Evolutionary conservation across 2,113 vertebrate species (phyloP).

Genomic region (Cyanoderma ruficeps): DNA sequence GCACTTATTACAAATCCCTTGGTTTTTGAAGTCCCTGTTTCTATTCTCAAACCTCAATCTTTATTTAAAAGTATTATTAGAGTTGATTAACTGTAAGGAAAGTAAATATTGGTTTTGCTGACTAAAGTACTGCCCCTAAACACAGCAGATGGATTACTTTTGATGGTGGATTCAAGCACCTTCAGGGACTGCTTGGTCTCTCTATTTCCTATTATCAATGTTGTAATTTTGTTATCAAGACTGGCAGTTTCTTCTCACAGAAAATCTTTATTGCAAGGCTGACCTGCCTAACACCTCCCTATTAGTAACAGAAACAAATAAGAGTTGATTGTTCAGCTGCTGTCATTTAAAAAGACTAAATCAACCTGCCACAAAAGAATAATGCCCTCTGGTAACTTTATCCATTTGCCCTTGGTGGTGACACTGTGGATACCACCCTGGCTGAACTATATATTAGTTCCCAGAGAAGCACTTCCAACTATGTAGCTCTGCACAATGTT

Average conservation of each 20-base stretch:
- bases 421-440: slow-evolving; percentile 48
- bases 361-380: slow-evolving; percentile 59
- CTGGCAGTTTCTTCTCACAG: background rate
- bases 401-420: slow-evolving; percentile 60
- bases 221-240: slow-evolving; percentile 11
- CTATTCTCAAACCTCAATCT: background rate
- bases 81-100: background rate
- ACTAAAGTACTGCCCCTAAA: background rate
- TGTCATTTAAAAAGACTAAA: slow-evolving; percentile 62
- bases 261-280: background rate
- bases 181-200: background rate
- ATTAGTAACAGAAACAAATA: slow-evolving; percentile 65
- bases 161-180: background rate
- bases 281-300: background rate
- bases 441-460: slow-evolving; percentile 36
- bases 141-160: background rate
- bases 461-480: slow-evolving; percentile 29
- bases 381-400: slow-evolving; percentile 59
- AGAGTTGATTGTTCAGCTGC: slow-evolving; percentile 65
- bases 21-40: background rate
- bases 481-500: slow-evolving; percentile 12
- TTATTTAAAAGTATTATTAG: background rate
- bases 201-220: background rate
- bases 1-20: background rate
- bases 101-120: background rate